Evolutionary conservation across 1,140 invertebrate species (phyloP).

Genomic region (Globodera ellingtonae): DNA sequence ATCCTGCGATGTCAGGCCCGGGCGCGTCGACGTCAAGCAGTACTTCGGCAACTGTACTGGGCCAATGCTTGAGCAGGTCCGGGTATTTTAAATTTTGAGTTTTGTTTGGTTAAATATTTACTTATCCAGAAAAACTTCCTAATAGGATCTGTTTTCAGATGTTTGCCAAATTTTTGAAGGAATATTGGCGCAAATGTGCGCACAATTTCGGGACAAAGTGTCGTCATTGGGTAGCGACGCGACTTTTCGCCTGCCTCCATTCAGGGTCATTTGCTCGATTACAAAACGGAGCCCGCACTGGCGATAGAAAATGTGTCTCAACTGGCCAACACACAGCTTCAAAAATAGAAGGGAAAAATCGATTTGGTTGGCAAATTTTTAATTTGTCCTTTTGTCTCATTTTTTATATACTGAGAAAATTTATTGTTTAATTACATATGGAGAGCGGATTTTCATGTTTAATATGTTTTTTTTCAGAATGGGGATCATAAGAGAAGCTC

Average conservation of each 20-base stretch:
- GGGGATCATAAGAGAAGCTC: too few relatives aligned
- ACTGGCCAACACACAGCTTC: neutral
- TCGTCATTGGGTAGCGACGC: neutral
- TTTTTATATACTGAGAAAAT: too few relatives aligned
- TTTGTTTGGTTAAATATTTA: neutral
- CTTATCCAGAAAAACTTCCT: neutral
- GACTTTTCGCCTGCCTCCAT: slow-evolving; percentile 56
- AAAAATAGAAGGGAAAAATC: neutral
- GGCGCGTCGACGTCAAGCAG: slow-evolving; percentile 90
- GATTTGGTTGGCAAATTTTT: neutral
- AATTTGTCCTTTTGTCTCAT: too few relatives aligned
- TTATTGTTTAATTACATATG: too few relatives aligned
- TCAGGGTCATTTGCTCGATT: slow-evolving; percentile 59
- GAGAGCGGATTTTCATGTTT: too few relatives aligned
- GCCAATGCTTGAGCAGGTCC: slow-evolving; percentile 52
- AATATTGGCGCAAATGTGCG: slow-evolving; percentile 32
- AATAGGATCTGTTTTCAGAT: slow-evolving; percentile 44
- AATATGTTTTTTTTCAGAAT: too few relatives aligned
- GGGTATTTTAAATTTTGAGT: neutral
- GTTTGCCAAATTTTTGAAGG: slow-evolving; percentile 58
- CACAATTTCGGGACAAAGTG: slow-evolving; percentile 39
- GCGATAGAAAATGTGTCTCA: slow-evolving; percentile 45
- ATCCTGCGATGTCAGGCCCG: slow-evolving; percentile 93
- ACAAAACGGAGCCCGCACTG: slow-evolving; percentile 51
- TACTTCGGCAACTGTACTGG: slow-evolving; percentile 82